Conservation (phyloP, 2,113 vertebrate species). For the Nothobranchius kuhntae region DNA sequence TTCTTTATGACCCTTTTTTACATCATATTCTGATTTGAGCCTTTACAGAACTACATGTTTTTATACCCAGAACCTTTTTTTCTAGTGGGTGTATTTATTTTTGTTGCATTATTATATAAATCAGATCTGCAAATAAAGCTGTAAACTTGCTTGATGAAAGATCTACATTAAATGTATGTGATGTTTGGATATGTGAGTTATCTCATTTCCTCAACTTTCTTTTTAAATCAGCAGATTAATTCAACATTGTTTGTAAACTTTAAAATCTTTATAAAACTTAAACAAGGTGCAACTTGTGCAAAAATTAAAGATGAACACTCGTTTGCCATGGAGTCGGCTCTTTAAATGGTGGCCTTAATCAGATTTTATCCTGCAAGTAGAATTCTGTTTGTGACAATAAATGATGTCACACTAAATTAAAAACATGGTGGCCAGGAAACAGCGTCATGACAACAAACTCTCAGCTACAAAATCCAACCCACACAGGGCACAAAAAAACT, state of each 20-base stretch:
- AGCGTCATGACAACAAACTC: slow-evolving; percentile 14
- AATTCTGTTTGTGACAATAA: slow-evolving; percentile 11
- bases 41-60: slow-evolving; percentile 1
- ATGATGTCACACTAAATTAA: not conserved
- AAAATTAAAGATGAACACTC: no score
- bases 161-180: no score
- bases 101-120: slow-evolving; percentile 2
- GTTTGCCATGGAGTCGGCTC: not conserved
- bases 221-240: not conserved
- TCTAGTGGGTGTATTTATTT: slow-evolving; percentile 26
- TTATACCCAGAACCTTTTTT: not conserved
- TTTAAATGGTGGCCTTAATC: not conserved
- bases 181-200: not conserved
- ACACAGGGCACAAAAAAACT: not conserved
- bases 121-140: slow-evolving; percentile 11
- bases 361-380: no score
- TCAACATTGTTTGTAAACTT: no score
- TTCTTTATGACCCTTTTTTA: not conserved
- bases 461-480: slow-evolving; percentile 34
- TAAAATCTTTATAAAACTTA: no score
- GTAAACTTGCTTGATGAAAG: not conserved
- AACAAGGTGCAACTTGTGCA: no score
- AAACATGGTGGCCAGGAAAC: slow-evolving; percentile 11
- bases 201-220: not conserved
- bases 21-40: not conserved